Conservation (phyloP, 1,140 invertebrate genomes). For the Radopholus similis region DNA sequence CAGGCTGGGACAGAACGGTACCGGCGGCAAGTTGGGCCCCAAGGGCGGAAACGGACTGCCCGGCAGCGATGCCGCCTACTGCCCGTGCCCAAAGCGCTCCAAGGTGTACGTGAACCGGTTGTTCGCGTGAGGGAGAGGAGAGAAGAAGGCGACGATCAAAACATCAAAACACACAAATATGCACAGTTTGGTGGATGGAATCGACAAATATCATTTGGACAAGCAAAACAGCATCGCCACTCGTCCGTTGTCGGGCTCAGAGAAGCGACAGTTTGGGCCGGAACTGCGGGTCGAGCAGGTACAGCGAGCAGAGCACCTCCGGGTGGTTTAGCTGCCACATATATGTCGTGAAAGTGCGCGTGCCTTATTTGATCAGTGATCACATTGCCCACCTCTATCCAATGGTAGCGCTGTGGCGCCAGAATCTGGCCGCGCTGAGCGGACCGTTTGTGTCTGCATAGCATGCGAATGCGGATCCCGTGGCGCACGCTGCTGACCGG, state of each 20-base stretch:
- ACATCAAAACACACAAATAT: not conserved
- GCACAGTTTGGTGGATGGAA: not conserved
- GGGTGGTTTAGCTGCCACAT: slow-evolving; percentile 11
- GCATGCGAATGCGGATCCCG: slow-evolving; percentile 48
- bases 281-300: slow-evolving; percentile 28
- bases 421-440: slow-evolving; percentile 30
- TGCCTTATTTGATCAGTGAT: not conserved
- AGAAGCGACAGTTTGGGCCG: slow-evolving; percentile 31
- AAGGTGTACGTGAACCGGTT: slow-evolving; percentile 2
- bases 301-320: slow-evolving; percentile 25
- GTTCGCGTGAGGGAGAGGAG: not conserved
- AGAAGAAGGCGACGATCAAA: not conserved
- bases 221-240: not conserved
- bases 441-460: slow-evolving; percentile 50
- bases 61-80: slow-evolving; percentile 10
- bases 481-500: slow-evolving; percentile 54
- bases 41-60: slow-evolving; percentile 2
- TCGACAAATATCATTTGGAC: not conserved
- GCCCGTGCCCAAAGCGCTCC: slow-evolving; percentile 13
- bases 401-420: slow-evolving; percentile 16
- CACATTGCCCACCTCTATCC: slow-evolving; percentile 2
- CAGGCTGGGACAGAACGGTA: slow-evolving; percentile 10
- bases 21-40: not conserved
- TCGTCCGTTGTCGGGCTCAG: too few species aligned
- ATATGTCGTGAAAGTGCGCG: too few species aligned